Conservation (phyloP, 1,140 invertebrate species). For the Drosophila santomea region DNA sequence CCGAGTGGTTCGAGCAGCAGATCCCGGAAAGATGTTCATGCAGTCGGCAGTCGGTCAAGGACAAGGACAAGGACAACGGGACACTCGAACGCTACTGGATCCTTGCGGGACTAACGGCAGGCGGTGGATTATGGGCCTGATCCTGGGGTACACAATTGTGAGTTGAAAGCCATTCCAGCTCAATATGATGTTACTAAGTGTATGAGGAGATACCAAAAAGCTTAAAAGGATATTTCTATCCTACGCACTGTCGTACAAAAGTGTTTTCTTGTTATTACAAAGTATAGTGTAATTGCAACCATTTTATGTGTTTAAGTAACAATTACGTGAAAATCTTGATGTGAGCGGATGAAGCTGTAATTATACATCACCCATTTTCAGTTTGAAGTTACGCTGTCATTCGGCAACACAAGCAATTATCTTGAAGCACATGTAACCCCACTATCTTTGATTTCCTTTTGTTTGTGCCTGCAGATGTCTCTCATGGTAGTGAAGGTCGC, state of each 20-base stretch:
- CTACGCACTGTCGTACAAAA: neutral
- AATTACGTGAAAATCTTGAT: neutral
- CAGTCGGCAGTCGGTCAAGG: conserved; percentile 30
- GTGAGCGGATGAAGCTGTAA: neutral
- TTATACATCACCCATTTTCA: neutral
- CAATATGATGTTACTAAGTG: too few relatives aligned
- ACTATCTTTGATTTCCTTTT: neutral
- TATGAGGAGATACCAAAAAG: neutral
- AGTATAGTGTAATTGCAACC: neutral
- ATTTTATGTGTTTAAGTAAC: neutral
- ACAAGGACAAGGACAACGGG: conserved; percentile 36
- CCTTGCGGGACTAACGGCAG: conserved; percentile 33
- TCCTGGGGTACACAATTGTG: conserved; percentile 76
- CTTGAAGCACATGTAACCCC: neutral
- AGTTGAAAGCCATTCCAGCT: conserved; percentile 12
- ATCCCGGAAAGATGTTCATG: conserved; percentile 67
- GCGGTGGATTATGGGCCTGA: conserved; percentile 62
- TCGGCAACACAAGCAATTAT: neutral
- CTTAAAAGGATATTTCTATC: neutral
- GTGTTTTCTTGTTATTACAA: neutral
- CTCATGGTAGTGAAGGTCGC: conserved; percentile 82
- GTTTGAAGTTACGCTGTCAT: neutral
- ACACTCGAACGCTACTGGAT: conserved; percentile 40
- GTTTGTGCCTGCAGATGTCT: conserved; percentile 66
- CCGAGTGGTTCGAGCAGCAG: conserved; percentile 45